phyloP scores from a whole-genome alignment of 2,113 vertebrate genomes.

The Hippocampus barbouri region DNA sequence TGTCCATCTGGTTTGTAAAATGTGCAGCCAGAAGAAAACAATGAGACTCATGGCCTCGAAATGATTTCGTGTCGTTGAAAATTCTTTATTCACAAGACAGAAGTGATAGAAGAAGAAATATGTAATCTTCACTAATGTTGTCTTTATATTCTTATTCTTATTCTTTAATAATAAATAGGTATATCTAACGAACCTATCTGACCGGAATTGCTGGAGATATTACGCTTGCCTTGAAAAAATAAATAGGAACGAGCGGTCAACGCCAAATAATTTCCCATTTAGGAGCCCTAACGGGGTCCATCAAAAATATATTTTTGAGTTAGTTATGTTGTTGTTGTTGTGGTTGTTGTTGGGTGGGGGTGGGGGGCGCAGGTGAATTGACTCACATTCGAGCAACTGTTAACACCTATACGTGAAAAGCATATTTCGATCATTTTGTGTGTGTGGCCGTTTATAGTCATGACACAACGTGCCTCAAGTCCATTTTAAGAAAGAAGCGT shows the following conservation, averaged over 20 bases:
- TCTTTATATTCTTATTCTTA: not conserved
- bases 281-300: no score
- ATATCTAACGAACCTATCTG: not conserved
- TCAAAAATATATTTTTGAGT: not conserved
- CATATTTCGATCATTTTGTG: not conserved
- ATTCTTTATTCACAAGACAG: not conserved
- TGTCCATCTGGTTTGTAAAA: not conserved
- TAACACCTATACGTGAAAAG: slow-evolving; percentile 26
- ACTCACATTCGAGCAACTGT: slow-evolving; percentile 18
- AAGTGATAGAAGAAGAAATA: not conserved
- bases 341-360: not conserved
- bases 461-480: slow-evolving; percentile 29
- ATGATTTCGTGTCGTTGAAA: not conserved
- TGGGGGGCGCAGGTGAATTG: slow-evolving; percentile 27
- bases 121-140: no score
- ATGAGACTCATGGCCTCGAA: not conserved
- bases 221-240: not conserved
- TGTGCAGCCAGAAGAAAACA: not conserved
- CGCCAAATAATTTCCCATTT: not conserved
- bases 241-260: not conserved
- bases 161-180: not conserved
- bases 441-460: not conserved
- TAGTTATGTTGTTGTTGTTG: not conserved
- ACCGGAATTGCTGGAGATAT: not conserved
- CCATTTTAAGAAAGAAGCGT: slow-evolving; percentile 9